A percentile compares a stretch with the other conserved stretches of the same genome.
These are phyloP conservation scores for Gadopsis bispinosus DNA, from an alignment of 2,797 vertebrate genomes.

Conservation along the genomic window DNA sequence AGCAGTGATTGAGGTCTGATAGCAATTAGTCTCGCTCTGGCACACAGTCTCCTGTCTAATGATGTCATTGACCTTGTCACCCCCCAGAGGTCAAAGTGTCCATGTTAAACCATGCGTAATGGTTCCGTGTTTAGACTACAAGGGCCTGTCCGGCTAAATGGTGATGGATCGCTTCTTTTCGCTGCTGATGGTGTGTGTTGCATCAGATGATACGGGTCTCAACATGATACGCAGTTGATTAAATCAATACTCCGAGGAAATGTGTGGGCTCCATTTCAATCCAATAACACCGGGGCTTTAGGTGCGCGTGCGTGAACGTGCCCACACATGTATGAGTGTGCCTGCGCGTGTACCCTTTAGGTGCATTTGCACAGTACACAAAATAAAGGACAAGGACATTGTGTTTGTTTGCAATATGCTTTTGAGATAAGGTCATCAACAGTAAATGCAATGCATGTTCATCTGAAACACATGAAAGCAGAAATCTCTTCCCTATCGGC, in stretches of 20 bases:
- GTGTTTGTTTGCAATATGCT: conserved; percentile 74
- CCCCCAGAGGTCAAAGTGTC: conserved; percentile 82
- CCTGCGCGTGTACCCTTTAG: conserved; percentile 62
- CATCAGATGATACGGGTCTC: conserved; percentile 82
- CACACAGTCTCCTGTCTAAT: conserved; percentile 78
- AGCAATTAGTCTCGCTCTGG: conserved; percentile 79
- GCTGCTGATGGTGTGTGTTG: conserved; percentile 77
- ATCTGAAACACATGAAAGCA: conserved; percentile 53
- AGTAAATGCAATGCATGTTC: conserved; percentile 54
- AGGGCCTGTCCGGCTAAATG: conserved; percentile 81
- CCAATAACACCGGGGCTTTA: conserved; percentile 77
- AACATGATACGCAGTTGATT: conserved; percentile 84
- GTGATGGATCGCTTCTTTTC: conserved; percentile 83
- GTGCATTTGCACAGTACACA: conserved; percentile 47
- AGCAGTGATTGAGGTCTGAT: conserved; percentile 83
- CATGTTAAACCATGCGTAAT: conserved; percentile 84
- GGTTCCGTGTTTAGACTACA: conserved; percentile 84
- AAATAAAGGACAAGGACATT: conserved; percentile 76
- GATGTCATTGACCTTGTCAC: conserved; percentile 85
- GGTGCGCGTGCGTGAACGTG: conserved; percentile 33
- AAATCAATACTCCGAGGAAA: conserved; percentile 86
- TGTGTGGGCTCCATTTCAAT: conserved; percentile 82
- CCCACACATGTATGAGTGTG: conserved; percentile 26
- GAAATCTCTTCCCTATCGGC: conserved; percentile 54
- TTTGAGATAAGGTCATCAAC: conserved; percentile 76